Base-by-base conservation (phyloP, 30 jellyfish, hydroid and myxozoan species). In the Turritopsis rubra region DNA sequence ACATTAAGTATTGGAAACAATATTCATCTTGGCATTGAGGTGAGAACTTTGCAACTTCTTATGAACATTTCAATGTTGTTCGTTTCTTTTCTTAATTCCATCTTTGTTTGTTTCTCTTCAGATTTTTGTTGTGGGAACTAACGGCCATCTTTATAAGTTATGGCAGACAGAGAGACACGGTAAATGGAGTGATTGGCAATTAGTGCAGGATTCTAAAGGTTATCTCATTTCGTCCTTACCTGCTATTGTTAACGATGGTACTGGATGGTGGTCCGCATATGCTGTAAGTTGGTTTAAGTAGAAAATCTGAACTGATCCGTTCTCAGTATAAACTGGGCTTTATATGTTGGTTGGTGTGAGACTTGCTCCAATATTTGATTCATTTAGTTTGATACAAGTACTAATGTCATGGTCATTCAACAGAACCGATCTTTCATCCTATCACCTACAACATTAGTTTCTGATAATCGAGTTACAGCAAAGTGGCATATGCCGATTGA, bases 211-310 rank as follows among this genome's bases (percentile, higher is more conserved):
- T 18, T 28, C 89, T 20, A 89, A 72, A 53, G 87, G 85, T 9
- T 78, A 83, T 18, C 81, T 88, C 8, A 79, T 93, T 80, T 84
- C 94, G 1, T 81, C 87, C 16, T 25, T 85, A 31, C 97, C 99
- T 26, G 72, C 90, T 18, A 88, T 93, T 74, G 84, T 86, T 52
- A 75, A 93, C 54, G 96, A 93, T 83, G 83, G 75, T 18, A 81
- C 96, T 4, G 96, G 96, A 29, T 93, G 99, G 99, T 93, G 99
- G 99, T 75, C 79, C 29, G 99, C 96, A 16, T 93, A 85, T 80
- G 96, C 95, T 81, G 98, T 92, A 54, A 70, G 90, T 53, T 26
- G 54, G 0, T 24, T 80, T 26, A 30, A 7, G 65, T 16, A 31
- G 65, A 0, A 74, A 74, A 26, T 1, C 31, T 74, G 82, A 73